These are phyloP conservation scores for Rhopalosiphum nymphaeae DNA, from an alignment of 2,888 invertebrate genomes.

Conservation along the genomic window DNA sequence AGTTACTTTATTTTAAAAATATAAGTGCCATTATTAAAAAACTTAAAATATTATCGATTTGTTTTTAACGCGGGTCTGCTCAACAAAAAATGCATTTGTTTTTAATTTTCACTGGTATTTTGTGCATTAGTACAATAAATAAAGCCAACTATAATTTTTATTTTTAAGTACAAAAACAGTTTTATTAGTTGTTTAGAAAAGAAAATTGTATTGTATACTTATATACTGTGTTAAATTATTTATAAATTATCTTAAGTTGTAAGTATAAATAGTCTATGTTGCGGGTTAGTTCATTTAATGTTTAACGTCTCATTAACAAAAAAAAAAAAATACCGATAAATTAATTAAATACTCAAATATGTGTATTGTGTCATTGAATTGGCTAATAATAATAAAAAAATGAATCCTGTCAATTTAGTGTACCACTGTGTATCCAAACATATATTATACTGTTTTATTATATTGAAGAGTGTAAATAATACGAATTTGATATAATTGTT, in stretches of 20 bases:
- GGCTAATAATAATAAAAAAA: not conserved
- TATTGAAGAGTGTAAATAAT: not conserved
- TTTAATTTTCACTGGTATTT: constrained; percentile 38
- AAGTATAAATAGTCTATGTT: constrained; percentile 50
- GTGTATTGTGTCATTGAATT: constrained; percentile 23
- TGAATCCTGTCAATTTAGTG: not conserved
- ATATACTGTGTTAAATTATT: constrained; percentile 57
- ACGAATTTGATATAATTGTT: constrained; percentile 18
- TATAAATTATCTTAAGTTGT: constrained; percentile 55
- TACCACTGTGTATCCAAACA: constrained; percentile 2
- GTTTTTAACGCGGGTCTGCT: constrained; percentile 58
- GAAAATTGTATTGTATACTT: constrained; percentile 44
- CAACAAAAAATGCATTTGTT: constrained; percentile 61
- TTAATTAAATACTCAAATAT: not conserved
- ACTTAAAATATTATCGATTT: constrained; percentile 1
- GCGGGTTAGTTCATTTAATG: constrained; percentile 28
- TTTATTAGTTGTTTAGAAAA: constrained; percentile 55
- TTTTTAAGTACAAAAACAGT: constrained; percentile 34
- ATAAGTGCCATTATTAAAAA: constrained; percentile 49
- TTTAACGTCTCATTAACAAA: not conserved
- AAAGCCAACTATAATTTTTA: constrained; percentile 28
- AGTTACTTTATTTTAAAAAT: constrained; percentile 55
- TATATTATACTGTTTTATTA: constrained; percentile 38
- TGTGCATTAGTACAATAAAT: constrained; percentile 42
- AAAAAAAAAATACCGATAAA: constrained; percentile 5